phyloP scores from a whole-genome alignment of 2,888 invertebrate genomes.

The Lasioglossum oenotherae region DNA sequence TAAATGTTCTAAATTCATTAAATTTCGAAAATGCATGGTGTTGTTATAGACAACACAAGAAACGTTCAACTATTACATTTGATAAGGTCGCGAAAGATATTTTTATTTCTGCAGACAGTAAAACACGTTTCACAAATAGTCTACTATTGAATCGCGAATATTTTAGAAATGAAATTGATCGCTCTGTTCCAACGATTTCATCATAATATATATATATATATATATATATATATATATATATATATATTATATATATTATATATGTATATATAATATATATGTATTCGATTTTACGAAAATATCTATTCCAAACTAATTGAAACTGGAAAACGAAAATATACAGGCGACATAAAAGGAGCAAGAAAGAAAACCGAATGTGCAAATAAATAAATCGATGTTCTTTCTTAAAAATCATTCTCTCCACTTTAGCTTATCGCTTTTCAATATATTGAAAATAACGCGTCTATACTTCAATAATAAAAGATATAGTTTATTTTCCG shows the following conservation, averaged over 20 bases:
- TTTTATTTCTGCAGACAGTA: neutral
- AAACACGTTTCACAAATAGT: neutral
- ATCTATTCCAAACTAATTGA: neutral
- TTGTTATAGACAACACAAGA: neutral
- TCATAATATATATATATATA: neutral
- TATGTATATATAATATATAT: no score
- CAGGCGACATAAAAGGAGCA: neutral
- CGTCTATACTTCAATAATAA: no score
- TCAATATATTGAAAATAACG: neutral
- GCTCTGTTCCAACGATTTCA: neutral
- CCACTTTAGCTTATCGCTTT: neutral
- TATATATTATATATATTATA: no score
- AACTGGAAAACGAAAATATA: neutral
- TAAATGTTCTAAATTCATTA: neutral
- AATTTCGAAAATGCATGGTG: no score
- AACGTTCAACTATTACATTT: no score
- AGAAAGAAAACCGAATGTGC: neutral
- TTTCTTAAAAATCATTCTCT: neutral
- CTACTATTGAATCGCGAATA: neutral
- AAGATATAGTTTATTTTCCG: no score
- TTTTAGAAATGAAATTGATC: neutral
- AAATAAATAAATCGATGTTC: neutral
- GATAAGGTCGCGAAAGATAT: neutral
- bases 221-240: no score
- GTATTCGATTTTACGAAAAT: neutral